Base-by-base conservation (phyloP, 2,113 vertebrate species). In the Thomomys bottae region DNA sequence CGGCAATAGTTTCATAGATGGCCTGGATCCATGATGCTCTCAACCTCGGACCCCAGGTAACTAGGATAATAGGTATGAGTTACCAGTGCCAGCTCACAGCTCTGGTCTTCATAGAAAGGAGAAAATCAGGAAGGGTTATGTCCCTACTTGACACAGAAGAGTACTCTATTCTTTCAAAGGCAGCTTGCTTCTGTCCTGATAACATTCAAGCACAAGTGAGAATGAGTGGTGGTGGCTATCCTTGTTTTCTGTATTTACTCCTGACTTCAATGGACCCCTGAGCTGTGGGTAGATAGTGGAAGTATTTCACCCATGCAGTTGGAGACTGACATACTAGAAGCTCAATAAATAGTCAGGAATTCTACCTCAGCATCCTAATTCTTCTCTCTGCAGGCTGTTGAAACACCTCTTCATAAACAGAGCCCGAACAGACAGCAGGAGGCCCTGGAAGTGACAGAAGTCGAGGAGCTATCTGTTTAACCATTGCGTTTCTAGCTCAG, bases 271-370 rank as follows among this genome's bases (percentile, higher is more conserved):
- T 11, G 5, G 32, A 23, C 17, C 17, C 9, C 54, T n/a, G n/a
- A n/a, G n/a, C n/a, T n/a, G 23, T 10, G 18, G 11, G 6, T 28
- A n/a, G n/a, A n/a, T n/a, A n/a, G n/a, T 49, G 28, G 14, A 8
- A 0, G 0, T 34, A 32, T 34, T 26, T 91, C 1, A 66, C 42
- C 6, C 28, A 7, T 3, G 36, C 3, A n/a, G 8, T n/a, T n/a
- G n/a, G n/a, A n/a, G n/a, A n/a, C n/a, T n/a, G n/a, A n/a, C n/a
- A n/a, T n/a, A n/a, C n/a, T n/a, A n/a, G n/a, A n/a, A n/a, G n/a
- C n/a, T n/a, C n/a, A n/a, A n/a, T n/a, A n/a, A n/a, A n/a, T n/a
- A n/a, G 54, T 36, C 34, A 21, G 32, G 5, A 80, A 45, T 75
- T 36, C 24, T 54, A 3, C 12, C 32, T 28, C 36, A 23, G 34